These are phyloP conservation scores for Spodoptera littoralis DNA, from an alignment of 2,888 invertebrate species.

Conservation along the genomic window DNA sequence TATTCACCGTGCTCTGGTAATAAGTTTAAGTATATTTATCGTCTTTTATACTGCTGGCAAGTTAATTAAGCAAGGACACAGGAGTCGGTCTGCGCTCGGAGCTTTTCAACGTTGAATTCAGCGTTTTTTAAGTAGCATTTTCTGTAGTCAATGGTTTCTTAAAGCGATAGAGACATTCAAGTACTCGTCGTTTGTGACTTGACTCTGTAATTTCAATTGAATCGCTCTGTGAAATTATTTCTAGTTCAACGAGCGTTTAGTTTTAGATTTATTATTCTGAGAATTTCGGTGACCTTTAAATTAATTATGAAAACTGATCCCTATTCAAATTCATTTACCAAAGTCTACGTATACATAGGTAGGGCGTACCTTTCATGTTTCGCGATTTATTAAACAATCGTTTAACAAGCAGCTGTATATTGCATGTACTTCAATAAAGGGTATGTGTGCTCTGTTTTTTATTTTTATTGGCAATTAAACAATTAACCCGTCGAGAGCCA, in stretches of 20 bases:
- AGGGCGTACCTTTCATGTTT: conserved; percentile 25
- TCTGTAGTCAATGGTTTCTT: conserved; percentile 22
- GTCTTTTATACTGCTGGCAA: conserved; percentile 27
- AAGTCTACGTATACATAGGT: neutral
- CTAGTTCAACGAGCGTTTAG: conserved; percentile 1
- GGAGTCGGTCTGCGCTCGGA: neutral
- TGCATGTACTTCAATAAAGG: conserved; percentile 58
- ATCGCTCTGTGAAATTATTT: conserved; percentile 21
- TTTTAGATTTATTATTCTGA: conserved; percentile 16
- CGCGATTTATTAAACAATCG: conserved; percentile 44
- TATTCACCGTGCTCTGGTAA: conserved; percentile 28
- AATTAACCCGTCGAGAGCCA: conserved; percentile 84
- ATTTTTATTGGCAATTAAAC: conserved; percentile 88
- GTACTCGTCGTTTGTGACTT: conserved; percentile 11
- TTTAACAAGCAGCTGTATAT: conserved; percentile 67
- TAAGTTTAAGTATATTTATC: conserved; percentile 33
- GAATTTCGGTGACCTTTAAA: neutral
- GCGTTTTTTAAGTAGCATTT: conserved; percentile 4
- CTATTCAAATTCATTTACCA: conserved; percentile 13
- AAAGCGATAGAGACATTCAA: conserved; percentile 14
- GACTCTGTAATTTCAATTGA: conserved; percentile 37
- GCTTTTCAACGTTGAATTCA: conserved; percentile 9
- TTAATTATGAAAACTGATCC: conserved; percentile 4
- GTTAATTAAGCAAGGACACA: conserved; percentile 17
- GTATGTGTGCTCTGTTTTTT: conserved; percentile 76